Percentiles rank a stretch among this genome's conserved stretches.
phyloP scores from a whole-genome alignment of 1,140 invertebrate genomes.

The Marisa cornuarietis region DNA sequence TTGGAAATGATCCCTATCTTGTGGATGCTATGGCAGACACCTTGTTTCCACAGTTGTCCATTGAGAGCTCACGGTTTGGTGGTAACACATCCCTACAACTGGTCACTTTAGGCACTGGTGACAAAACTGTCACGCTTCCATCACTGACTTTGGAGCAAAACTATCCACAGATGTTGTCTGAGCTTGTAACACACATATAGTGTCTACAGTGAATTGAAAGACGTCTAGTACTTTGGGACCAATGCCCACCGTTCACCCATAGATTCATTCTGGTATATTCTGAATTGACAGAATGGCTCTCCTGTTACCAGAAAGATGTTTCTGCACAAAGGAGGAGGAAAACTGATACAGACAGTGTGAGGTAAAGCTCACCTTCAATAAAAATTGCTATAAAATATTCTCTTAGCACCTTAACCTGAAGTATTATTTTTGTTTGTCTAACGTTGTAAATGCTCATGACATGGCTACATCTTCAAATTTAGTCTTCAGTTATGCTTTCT shows the following conservation, averaged over 20 bases:
- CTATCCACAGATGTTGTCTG: slow-evolving; percentile 69
- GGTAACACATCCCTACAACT: slow-evolving; percentile 57
- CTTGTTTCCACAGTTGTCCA: slow-evolving; percentile 65
- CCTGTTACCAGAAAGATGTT: too few species aligned
- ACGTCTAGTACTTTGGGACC: not conserved
- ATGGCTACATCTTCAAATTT: too few species aligned
- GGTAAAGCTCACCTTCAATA: too few species aligned
- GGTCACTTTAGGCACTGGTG: slow-evolving; percentile 65
- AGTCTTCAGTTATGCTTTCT: too few species aligned
- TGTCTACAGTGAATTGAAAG: not conserved
- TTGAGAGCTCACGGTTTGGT: slow-evolving; percentile 50
- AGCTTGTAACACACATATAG: slow-evolving; percentile 66
- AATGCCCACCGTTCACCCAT: not conserved
- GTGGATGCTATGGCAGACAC: slow-evolving; percentile 66
- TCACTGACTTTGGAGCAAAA: slow-evolving; percentile 68
- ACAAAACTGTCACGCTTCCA: slow-evolving; percentile 66
- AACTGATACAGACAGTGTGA: too few species aligned
- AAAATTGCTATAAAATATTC: too few species aligned
- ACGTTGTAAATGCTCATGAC: too few species aligned
- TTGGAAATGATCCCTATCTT: slow-evolving; percentile 69
- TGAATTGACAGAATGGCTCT: too few species aligned
- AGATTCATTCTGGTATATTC: not conserved
- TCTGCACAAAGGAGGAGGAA: too few species aligned
- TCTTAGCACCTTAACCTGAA: too few species aligned
- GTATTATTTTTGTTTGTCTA: too few species aligned